Conservation (phyloP, 1,140 invertebrate genomes). For the Odontomachus brunneus region DNA sequence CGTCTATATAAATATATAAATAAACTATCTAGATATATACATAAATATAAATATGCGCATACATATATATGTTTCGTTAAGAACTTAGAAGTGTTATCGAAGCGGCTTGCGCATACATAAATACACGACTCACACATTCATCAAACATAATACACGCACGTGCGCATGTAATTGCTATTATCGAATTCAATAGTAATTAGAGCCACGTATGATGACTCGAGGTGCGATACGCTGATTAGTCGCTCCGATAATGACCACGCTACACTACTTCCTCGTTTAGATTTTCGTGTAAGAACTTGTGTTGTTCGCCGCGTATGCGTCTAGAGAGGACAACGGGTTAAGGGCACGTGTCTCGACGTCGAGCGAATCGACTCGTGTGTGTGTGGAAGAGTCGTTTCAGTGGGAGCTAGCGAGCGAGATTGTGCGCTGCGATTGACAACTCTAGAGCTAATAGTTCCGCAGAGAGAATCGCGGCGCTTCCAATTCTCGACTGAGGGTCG, state of each 20-base stretch:
- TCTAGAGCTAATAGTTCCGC: not conserved
- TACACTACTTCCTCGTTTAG: constrained; percentile 30
- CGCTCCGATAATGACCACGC: constrained; percentile 46
- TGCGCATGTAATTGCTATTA: constrained; percentile 11
- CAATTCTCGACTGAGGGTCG: constrained; percentile 15
- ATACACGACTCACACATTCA: not conserved
- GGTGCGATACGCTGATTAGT: constrained; percentile 1
- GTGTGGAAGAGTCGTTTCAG: constrained; percentile 14
- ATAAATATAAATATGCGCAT: constrained; percentile 28
- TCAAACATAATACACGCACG: not conserved
- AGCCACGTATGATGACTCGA: not conserved
- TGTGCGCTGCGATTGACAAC: not conserved
- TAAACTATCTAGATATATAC: constrained; percentile 65
- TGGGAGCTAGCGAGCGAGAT: not conserved
- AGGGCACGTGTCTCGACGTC: constrained; percentile 43
- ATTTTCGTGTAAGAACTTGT: constrained; percentile 60
- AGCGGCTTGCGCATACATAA: constrained; percentile 9
- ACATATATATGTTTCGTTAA: constrained; percentile 66
- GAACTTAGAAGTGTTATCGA: constrained; percentile 60
- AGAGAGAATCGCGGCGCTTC: constrained; percentile 4
- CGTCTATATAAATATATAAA: constrained; percentile 74
- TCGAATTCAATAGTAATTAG: not conserved
- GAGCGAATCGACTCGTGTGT: constrained; percentile 14
- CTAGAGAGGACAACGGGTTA: constrained; percentile 24
- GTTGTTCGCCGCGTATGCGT: constrained; percentile 55